These are phyloP conservation scores for Chelon labrosus DNA, from an alignment of 2,797 vertebrate genomes.

Conservation along the genomic window DNA sequence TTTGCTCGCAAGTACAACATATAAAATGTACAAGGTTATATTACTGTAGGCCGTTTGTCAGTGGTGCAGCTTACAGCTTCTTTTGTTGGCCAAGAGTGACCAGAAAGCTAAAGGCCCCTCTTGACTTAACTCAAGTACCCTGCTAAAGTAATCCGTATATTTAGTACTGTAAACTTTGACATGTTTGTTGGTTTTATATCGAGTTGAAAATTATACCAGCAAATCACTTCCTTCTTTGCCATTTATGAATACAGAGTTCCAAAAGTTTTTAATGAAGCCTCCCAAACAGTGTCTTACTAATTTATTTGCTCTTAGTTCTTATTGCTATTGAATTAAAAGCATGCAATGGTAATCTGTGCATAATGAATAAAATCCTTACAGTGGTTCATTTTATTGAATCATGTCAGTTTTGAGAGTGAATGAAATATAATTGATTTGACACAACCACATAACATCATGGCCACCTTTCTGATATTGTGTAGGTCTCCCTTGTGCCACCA, in stretches of 20 bases:
- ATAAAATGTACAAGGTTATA: background rate
- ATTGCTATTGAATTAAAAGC: too few relatives aligned
- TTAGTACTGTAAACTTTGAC: background rate
- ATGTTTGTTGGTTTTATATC: background rate
- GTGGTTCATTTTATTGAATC: background rate
- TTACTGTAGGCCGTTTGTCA: background rate
- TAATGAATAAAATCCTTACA: background rate
- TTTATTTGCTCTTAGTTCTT: background rate
- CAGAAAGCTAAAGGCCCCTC: background rate
- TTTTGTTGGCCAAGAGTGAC: too few relatives aligned
- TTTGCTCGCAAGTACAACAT: background rate
- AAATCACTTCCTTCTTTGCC: background rate
- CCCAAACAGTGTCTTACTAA: background rate
- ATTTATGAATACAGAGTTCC: background rate
- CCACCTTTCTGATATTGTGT: too few relatives aligned
- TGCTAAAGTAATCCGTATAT: background rate
- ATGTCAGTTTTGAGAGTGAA: too few relatives aligned
- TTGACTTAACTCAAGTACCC: background rate
- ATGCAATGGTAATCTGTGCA: background rate
- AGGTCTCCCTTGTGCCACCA: too few relatives aligned
- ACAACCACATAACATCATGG: too few relatives aligned
- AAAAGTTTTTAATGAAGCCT: background rate
- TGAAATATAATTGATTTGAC: too few relatives aligned
- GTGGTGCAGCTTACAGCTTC: background rate
- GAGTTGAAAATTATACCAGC: background rate